Percentiles rank a stretch among this genome's conserved stretches.
Evolutionary conservation across 2,888 invertebrate species (phyloP).

Genomic region (Exephanes ischioxanthus): DNA sequence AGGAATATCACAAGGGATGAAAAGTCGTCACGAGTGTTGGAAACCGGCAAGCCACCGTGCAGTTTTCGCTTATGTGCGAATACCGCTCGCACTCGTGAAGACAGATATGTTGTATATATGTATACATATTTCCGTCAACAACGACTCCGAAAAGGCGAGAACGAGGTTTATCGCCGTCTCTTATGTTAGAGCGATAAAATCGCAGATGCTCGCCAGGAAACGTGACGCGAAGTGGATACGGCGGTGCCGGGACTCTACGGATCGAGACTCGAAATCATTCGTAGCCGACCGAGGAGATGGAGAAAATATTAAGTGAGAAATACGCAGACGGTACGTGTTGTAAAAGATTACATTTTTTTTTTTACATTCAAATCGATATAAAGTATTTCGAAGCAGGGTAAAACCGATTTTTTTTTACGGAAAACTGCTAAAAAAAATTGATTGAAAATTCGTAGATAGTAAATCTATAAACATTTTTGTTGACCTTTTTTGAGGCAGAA

Average conservation of each 20-base stretch:
- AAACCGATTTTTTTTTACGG: not conserved
- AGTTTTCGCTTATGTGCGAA: slow-evolving; percentile 11
- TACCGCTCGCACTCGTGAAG: not conserved
- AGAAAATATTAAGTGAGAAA: slow-evolving; percentile 11
- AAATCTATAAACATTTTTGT: not conserved
- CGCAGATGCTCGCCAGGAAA: slow-evolving; percentile 17
- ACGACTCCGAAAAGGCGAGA: slow-evolving; percentile 21
- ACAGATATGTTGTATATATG: not conserved
- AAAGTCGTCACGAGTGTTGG: slow-evolving; percentile 27
- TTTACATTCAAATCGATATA: not conserved
- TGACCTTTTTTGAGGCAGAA: not conserved
- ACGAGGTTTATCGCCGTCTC: slow-evolving; percentile 37
- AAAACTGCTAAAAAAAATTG: not conserved
- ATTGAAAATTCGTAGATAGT: not conserved
- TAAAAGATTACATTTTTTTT: not conserved
- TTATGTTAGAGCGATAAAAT: slow-evolving; percentile 34
- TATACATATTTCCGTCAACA: slow-evolving; percentile 30
- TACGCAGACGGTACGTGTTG: not conserved
- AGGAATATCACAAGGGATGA: slow-evolving; percentile 15
- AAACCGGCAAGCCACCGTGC: not conserved
- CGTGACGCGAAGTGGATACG: slow-evolving; percentile 7
- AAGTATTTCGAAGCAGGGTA: not conserved
- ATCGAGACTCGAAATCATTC: slow-evolving; percentile 19
- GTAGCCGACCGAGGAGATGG: not conserved
- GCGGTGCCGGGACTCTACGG: not conserved